Conservation (phyloP, 2,888 invertebrate species). For the Hydriomena furcata region DNA sequence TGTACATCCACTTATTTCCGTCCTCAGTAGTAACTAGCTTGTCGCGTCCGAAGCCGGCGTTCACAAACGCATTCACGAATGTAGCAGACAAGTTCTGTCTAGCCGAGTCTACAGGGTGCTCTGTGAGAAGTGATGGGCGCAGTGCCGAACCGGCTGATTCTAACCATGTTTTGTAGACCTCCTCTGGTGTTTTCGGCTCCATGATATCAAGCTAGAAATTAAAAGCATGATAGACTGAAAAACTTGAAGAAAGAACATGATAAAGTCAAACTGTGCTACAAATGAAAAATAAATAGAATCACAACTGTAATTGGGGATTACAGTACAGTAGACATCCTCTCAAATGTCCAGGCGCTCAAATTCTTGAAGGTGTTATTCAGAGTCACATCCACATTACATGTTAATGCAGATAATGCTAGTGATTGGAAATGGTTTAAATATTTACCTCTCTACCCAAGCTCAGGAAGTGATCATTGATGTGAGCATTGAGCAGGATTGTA, state of each 20-base stretch:
- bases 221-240: neutral
- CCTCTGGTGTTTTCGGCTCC: constrained; percentile 99
- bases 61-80: constrained; percentile 99
- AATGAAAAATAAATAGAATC: no score
- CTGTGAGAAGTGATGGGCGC: constrained; percentile 88
- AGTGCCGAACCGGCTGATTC: constrained; percentile 89
- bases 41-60: constrained; percentile 98
- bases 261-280: no score
- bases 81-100: constrained; percentile 98
- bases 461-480: constrained; percentile 96
- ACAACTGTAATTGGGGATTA: no score
- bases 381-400: no score
- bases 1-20: constrained; percentile 94
- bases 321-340: no score
- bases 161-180: constrained; percentile 98
- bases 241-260: no score
- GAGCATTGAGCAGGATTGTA: constrained; percentile 97
- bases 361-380: no score
- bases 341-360: no score
- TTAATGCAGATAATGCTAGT: no score
- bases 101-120: constrained; percentile 95
- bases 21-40: constrained; percentile 95
- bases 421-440: neutral
- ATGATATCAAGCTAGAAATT: constrained; percentile 93
- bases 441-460: constrained; percentile 94